Conservation (phyloP, 2,888 invertebrate species). For the Drosophila glabriapex region DNA sequence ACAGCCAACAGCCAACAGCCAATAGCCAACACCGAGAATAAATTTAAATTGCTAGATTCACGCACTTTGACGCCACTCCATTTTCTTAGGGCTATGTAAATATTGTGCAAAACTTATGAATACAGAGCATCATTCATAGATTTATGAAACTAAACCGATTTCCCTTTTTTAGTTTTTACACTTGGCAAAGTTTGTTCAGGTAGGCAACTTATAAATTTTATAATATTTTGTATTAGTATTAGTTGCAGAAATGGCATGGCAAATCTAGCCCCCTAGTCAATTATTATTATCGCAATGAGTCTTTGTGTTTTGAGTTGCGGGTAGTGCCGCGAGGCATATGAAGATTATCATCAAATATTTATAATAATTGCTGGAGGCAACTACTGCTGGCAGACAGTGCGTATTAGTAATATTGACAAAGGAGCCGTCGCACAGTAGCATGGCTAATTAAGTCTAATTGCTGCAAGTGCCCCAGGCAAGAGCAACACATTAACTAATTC, state of each 20-base stretch:
- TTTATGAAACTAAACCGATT: background rate
- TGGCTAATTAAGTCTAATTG: slow-evolving; percentile 68
- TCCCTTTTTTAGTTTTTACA: background rate
- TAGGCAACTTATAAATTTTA: background rate
- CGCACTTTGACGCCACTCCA: background rate
- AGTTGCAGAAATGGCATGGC: background rate
- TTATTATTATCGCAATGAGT: background rate
- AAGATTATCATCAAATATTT: slow-evolving; percentile 41
- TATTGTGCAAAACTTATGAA: slow-evolving; percentile 4
- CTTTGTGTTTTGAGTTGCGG: background rate
- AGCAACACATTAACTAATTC: slow-evolving; percentile 60
- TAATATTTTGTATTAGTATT: background rate
- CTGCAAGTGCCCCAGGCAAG: slow-evolving; percentile 36
- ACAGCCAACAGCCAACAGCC: background rate
- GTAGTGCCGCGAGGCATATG: background rate
- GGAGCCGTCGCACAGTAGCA: slow-evolving; percentile 22
- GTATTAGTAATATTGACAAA: slow-evolving; percentile 49
- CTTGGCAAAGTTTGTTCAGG: background rate
- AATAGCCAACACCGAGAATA: slow-evolving; percentile 7
- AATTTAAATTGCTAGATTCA: slow-evolving; percentile 26
- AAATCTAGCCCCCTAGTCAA: background rate
- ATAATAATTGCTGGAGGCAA: slow-evolving; percentile 44
- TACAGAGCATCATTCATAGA: background rate
- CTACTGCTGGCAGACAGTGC: slow-evolving; percentile 20
- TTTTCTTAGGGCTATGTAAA: slow-evolving; percentile 1